Base-by-base conservation (phyloP, 2,888 invertebrate genomes). In the Gisinianus flammeolus region DNA sequence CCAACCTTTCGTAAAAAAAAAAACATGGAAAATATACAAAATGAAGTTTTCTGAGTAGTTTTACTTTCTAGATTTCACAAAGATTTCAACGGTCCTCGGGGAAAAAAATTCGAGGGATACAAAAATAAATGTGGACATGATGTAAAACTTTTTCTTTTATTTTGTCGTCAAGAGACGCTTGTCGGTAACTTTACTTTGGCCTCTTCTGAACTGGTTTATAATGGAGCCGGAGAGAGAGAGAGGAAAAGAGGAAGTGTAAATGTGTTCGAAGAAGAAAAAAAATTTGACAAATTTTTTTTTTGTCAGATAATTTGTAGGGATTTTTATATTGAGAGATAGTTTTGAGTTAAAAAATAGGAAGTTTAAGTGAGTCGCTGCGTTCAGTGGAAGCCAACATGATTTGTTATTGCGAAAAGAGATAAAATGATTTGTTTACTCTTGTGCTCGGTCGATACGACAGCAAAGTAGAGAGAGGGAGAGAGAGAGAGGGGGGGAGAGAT, bases 341-440 rank as follows among this genome's bases (percentile, higher is more conserved):
- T 68, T 22, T 68, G 68, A 68, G 68, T 35, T 68, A 35, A 35
- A 31, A 68, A 28, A 68, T 68, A 31, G 68, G 35, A 68, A 68
- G 68, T 68, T 22, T 35, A 68, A 68, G 68, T 68, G 68, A 68
- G 68, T 28, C 19, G 68, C n/a, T 68, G 31, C 22, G 31, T 35
- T 35, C 16, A 68, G 31, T 26, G 28, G 31, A 30, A 16, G 8
- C 54, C 24, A 31, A 24, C 22, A 68, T 68, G 68, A 68, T 68
- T 68, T 68, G 68, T 68, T 68, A 68, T 68, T 68, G 19, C 31
- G 35, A 22, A 31, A 35, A 71, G 71, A 54, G 71, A 56, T 71
- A 71, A 71, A 71, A 71, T 71, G 71, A 71, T 71, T 71, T 71
- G 71, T 71, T 71, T 71, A 56, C 71, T 71, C n/a, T 54, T 71